These are phyloP conservation scores for Polylopha cassiicola DNA, from an alignment of 2,888 invertebrate genomes.

Conservation along the genomic window DNA sequence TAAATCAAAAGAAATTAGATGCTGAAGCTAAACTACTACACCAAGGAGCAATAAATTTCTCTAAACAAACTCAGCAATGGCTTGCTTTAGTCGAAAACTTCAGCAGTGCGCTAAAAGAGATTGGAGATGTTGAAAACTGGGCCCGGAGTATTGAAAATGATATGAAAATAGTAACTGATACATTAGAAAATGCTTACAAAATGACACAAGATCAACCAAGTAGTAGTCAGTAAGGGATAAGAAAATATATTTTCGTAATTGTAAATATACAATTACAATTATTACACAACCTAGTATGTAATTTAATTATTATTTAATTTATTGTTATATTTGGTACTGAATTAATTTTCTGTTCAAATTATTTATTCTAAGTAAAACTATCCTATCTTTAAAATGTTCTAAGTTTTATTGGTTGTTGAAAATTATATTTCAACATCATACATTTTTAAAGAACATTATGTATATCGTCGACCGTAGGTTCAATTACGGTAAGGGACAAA, in stretches of 20 bases:
- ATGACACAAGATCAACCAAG: slow-evolving; percentile 68
- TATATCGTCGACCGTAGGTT: too few species aligned
- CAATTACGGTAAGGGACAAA: too few species aligned
- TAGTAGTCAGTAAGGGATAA: slow-evolving; percentile 40
- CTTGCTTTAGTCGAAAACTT: slow-evolving; percentile 92
- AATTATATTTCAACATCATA: too few species aligned
- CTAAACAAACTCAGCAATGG: slow-evolving; percentile 98
- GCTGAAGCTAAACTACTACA: slow-evolving; percentile 98
- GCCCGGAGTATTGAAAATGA: slow-evolving; percentile 97
- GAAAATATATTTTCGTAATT: slow-evolving; percentile 15
- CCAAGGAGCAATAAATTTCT: slow-evolving; percentile 94
- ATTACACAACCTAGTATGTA: too few species aligned
- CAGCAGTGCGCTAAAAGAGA: slow-evolving; percentile 92
- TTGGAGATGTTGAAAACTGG: slow-evolving; percentile 99
- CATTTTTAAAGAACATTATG: too few species aligned
- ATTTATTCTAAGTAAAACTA: too few species aligned
- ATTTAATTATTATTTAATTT: too few species aligned
- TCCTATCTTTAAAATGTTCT: too few species aligned
- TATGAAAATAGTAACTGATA: slow-evolving; percentile 93
- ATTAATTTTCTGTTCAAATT: too few species aligned
- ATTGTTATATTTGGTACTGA: too few species aligned
- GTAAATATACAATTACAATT: slow-evolving; percentile 11
- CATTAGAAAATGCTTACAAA: slow-evolving; percentile 96
- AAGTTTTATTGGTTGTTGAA: too few species aligned
- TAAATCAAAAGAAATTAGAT: slow-evolving; percentile 98